Conservation (phyloP, 2,888 invertebrate genomes). For the Danaus chrysippus region DNA sequence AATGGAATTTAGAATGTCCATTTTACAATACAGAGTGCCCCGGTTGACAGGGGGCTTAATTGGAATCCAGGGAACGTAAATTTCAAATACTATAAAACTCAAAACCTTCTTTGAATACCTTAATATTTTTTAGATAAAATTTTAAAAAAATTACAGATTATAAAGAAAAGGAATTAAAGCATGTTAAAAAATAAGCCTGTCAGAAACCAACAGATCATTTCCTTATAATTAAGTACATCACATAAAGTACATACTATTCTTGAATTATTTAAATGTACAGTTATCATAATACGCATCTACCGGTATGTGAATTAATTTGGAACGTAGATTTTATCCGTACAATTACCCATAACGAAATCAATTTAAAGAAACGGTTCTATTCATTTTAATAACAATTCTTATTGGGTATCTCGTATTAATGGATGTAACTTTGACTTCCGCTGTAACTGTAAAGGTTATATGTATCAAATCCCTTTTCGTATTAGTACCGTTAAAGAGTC, state of each 20-base stretch:
- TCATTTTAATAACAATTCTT: conserved; percentile 17
- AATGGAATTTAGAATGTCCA: conserved; percentile 3
- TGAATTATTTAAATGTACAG: neutral
- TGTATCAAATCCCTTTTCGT: neutral
- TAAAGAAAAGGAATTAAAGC: too few species aligned
- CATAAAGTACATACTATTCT: neutral
- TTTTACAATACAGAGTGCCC: neutral
- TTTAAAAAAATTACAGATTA: too few species aligned
- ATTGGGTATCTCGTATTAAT: neutral
- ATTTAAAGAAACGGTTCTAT: conserved; percentile 49
- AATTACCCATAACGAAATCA: conserved; percentile 40
- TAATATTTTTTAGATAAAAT: too few species aligned
- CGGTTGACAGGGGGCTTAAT: neutral
- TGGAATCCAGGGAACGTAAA: neutral
- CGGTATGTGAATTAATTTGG: conserved; percentile 29
- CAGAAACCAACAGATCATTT: too few species aligned
- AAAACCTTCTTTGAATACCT: too few species aligned
- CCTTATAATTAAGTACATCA: too few species aligned
- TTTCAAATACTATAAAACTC: too few species aligned
- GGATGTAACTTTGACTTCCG: neutral
- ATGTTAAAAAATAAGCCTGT: too few species aligned
- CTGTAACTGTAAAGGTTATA: neutral
- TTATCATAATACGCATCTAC: neutral
- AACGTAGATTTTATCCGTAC: conserved; percentile 46
- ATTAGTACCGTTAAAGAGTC: too few species aligned